A percentile compares a stretch with the other conserved stretches of the same genome.
Evolutionary conservation across 2,888 invertebrate genomes (phyloP).

Genomic region (Odiellus spinosus): DNA sequence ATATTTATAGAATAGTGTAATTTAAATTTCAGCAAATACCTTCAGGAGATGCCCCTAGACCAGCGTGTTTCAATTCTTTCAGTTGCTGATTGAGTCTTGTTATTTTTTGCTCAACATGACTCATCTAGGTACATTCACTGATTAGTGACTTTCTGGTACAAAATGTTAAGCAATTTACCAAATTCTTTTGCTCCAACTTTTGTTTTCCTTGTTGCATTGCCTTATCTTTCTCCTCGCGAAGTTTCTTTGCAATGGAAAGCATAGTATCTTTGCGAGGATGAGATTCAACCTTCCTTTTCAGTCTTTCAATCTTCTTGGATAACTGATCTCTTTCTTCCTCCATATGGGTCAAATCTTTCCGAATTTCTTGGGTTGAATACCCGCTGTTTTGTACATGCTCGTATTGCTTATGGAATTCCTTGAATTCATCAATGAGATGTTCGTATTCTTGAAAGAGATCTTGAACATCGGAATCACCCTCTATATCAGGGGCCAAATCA

Average conservation of each 20-base stretch:
- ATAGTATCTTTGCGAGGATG: constrained; percentile 48
- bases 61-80: constrained; percentile 40
- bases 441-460: constrained; percentile 53
- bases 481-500: constrained; percentile 55
- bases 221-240: constrained; percentile 42
- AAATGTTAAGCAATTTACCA: constrained; percentile 27
- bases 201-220: constrained; percentile 41
- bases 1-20: neutral
- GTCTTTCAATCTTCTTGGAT: constrained; percentile 41
- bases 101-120: constrained; percentile 37
- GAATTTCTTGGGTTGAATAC: constrained; percentile 54
- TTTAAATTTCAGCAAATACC: constrained; percentile 26
- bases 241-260: constrained; percentile 39
- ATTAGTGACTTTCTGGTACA: too few species aligned
- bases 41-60: constrained; percentile 43
- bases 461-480: constrained; percentile 54
- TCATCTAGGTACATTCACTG: too few species aligned
- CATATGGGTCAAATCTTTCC: constrained; percentile 69
- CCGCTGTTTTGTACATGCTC: constrained; percentile 43
- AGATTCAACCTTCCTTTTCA: constrained; percentile 44
- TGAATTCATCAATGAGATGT: constrained; percentile 60
- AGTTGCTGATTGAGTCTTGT: constrained; percentile 51
- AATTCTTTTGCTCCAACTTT: constrained; percentile 40
- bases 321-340: constrained; percentile 68
- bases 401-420: constrained; percentile 53